Evolutionary conservation across 2,113 vertebrate species (phyloP).

Genomic region (Eulacestoma nigropectus): DNA sequence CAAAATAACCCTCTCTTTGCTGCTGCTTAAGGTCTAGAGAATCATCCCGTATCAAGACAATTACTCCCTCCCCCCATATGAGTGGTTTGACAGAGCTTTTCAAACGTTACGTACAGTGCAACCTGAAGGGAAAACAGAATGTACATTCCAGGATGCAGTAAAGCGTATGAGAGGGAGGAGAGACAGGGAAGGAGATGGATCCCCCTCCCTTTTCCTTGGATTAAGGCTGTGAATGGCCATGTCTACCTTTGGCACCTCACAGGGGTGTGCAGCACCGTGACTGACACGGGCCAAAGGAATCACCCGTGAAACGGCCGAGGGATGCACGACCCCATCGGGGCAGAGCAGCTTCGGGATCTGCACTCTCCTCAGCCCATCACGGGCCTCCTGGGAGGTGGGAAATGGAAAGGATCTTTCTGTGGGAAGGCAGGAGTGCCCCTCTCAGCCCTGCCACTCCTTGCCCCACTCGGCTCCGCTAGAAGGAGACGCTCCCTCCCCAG

Average conservation of each 20-base stretch:
- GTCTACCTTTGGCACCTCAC: background rate
- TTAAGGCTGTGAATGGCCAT: background rate
- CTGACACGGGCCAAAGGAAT: background rate
- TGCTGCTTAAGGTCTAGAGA: constrained; percentile 55
- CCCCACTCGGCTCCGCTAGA: background rate
- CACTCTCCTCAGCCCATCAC: background rate
- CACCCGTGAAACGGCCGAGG: background rate
- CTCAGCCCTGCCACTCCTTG: background rate
- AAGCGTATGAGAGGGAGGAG: background rate
- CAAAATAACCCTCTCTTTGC: constrained; percentile 66
- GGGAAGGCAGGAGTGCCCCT: background rate
- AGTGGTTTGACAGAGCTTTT: constrained; percentile 64
- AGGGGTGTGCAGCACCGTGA: background rate
- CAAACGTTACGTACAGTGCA: constrained; percentile 25
- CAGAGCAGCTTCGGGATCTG: background rate
- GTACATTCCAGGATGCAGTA: background rate
- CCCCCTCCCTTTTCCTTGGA: background rate
- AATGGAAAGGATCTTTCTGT: background rate
- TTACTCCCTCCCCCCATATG: constrained; percentile 5
- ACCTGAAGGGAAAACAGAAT: constrained; percentile 35
- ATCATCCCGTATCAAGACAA: constrained; percentile 25
- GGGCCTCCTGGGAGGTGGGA: background rate
- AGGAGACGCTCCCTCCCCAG: background rate
- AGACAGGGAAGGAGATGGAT: background rate
- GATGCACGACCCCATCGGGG: rapidly evolving